phyloP scores from a whole-genome alignment of 30 jellyfish, hydroid and myxozoan genomes.

The Hydra vulgaris region DNA sequence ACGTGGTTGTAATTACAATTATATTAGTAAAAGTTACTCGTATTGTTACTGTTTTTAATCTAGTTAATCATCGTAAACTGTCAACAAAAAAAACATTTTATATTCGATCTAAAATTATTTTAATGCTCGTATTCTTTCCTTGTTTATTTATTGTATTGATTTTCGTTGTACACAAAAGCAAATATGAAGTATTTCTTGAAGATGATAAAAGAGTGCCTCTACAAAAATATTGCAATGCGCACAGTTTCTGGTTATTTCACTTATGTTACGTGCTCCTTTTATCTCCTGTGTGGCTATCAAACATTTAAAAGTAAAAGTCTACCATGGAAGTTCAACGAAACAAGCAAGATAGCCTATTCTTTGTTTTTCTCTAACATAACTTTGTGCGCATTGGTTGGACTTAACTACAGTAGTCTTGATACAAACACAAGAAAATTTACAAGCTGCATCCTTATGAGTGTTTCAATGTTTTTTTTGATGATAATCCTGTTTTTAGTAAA shows the following conservation, averaged over 20 bases:
- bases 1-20: background rate
- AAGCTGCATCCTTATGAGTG: background rate
- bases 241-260: background rate
- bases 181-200: background rate
- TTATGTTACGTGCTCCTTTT: background rate
- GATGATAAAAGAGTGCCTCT: background rate
- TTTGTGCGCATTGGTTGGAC: background rate
- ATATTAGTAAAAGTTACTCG: slow-evolving; percentile 2
- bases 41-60: background rate
- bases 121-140: background rate
- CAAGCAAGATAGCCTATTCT: background rate
- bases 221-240: background rate
- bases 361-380: background rate
- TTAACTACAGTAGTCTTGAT: background rate
- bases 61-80: background rate
- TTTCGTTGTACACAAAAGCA: background rate
- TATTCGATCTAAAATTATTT: background rate
- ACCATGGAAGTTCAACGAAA: background rate
- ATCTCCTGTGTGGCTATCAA: background rate
- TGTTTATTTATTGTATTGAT: background rate
- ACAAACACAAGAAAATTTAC: no score
- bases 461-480: background rate
- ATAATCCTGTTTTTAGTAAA: background rate
- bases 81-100: background rate
- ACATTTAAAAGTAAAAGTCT: background rate